Conservation (phyloP, 2,113 vertebrate species). For the Sinocyclocheilus rhinocerous region DNA sequence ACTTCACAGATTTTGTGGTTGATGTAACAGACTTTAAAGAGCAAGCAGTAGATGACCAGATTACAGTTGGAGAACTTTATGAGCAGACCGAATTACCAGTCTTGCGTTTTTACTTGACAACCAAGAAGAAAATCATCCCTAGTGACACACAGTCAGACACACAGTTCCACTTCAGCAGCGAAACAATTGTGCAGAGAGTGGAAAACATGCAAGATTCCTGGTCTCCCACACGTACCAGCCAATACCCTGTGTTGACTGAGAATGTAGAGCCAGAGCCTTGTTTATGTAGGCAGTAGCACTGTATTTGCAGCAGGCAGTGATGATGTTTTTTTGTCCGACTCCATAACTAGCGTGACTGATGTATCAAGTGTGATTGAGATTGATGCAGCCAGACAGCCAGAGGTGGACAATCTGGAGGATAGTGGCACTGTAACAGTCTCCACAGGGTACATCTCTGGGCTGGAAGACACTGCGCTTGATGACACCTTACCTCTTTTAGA, state of each 20-base stretch:
- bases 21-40: slow-evolving; percentile 34
- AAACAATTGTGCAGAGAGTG: background rate
- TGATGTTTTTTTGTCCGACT: background rate
- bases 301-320: slow-evolving; percentile 6
- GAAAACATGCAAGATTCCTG: background rate
- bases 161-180: background rate
- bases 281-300: background rate
- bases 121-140: background rate
- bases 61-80: slow-evolving; percentile 45
- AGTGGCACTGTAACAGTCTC: background rate
- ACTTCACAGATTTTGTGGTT: slow-evolving; percentile 30
- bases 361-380: slow-evolving; percentile 9
- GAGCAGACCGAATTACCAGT: slow-evolving; percentile 26
- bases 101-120: slow-evolving; percentile 44
- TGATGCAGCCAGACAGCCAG: background rate
- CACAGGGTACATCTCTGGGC: too few relatives aligned
- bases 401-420: slow-evolving; percentile 23
- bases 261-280: slow-evolving; percentile 18
- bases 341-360: background rate
- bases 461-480: too few relatives aligned
- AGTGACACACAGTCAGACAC: slow-evolving; percentile 1
- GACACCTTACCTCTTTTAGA: too few relatives aligned
- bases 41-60: slow-evolving; percentile 14
- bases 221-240: background rate
- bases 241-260: background rate